phyloP scores from a whole-genome alignment of 2,888 invertebrate species.

The Macrosiphum euphorbiae region DNA sequence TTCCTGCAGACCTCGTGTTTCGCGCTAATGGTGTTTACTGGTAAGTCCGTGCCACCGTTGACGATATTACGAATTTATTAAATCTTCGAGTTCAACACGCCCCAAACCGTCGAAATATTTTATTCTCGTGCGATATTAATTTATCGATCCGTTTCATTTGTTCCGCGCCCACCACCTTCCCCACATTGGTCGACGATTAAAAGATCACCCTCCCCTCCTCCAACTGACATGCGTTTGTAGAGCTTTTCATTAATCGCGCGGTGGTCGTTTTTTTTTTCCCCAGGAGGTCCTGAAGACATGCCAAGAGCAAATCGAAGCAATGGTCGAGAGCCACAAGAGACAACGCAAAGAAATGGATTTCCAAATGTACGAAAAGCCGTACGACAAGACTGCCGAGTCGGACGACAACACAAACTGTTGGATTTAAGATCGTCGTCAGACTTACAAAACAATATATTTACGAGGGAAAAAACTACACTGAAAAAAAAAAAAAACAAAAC shows the following conservation, averaged over 20 bases:
- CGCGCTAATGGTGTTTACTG: background rate
- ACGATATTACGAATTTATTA: background rate
- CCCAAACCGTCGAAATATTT: background rate
- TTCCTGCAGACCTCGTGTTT: conserved; percentile 10
- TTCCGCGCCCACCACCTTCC: too few relatives aligned
- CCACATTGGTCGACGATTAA: too few relatives aligned
- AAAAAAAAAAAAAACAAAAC: conserved; percentile 10
- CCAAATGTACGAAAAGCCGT: conserved; percentile 25
- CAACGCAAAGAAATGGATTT: conserved; percentile 33
- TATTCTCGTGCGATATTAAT: background rate
- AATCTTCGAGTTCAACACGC: background rate
- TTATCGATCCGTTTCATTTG: background rate
- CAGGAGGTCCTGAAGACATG: conserved; percentile 87
- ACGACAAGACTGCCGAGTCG: conserved; percentile 50
- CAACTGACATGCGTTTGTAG: background rate
- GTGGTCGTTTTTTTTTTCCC: background rate
- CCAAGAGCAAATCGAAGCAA: conserved; percentile 83
- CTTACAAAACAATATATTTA: conserved; percentile 16
- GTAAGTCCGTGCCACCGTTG: background rate
- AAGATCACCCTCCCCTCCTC: too few relatives aligned
- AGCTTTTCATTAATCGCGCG: background rate
- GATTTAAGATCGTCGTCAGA: conserved; percentile 42
- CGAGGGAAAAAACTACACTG: background rate
- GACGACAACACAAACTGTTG: conserved; percentile 39
- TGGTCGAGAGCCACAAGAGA: conserved; percentile 72